Conservation (phyloP, 1,140 invertebrate genomes). For the Rhagoletis zephyria region DNA sequence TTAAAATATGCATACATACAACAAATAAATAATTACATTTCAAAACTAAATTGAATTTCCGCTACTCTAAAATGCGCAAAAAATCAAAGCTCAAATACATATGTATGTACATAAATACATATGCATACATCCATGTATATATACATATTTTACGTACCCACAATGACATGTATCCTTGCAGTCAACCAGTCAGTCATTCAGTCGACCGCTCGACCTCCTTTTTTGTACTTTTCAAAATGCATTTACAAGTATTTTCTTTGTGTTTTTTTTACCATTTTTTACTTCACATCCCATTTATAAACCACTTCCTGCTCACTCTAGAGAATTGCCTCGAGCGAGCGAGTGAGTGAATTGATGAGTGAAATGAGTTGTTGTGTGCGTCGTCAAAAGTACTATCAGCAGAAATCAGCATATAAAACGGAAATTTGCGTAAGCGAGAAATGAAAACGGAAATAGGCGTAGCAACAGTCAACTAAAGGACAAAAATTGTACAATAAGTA, state of each 20-base stretch:
- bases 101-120: not conserved
- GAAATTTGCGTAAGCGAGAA: conserved; percentile 29
- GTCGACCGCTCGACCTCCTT: conserved; percentile 26
- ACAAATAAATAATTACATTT: conserved; percentile 9
- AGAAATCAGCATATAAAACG: not conserved
- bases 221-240: not conserved
- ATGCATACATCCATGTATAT: not conserved
- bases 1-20: too few relatives aligned
- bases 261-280: too few relatives aligned
- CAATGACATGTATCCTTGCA: not conserved
- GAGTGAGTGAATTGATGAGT: conserved; percentile 1
- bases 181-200: not conserved
- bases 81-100: not conserved
- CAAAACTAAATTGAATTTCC: conserved; percentile 13
- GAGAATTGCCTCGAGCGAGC: not conserved
- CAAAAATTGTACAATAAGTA: not conserved
- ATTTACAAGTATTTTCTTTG: conserved; percentile 3
- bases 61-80: not conserved
- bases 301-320: not conserved
- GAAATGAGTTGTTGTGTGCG: not conserved
- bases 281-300: not conserved
- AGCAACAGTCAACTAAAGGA: conserved; percentile 42
- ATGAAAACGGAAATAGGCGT: conserved; percentile 47
- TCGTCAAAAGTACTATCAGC: not conserved
- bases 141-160: too few relatives aligned